Evolutionary conservation across 2,888 invertebrate genomes (phyloP).

Genomic region (Lepeophtheirus nordmannii): DNA sequence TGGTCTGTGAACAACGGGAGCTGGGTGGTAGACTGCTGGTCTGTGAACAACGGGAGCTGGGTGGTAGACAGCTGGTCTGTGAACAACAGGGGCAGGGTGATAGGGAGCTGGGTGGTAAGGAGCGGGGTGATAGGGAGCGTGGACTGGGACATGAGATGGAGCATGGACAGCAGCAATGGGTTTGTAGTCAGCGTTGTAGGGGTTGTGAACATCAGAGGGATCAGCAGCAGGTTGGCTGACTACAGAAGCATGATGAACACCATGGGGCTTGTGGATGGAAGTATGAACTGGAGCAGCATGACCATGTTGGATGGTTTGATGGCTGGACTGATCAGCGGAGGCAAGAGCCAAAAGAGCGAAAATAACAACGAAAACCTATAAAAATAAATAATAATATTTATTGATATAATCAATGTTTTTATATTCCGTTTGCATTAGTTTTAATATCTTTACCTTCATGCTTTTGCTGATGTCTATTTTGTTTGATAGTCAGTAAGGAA

Average conservation of each 20-base stretch:
- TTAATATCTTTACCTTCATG: too few species aligned
- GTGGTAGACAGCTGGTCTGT: not conserved
- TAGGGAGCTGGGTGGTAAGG: not conserved
- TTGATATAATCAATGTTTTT: too few species aligned
- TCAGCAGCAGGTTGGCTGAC: conserved; percentile 14
- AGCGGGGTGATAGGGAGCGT: not conserved
- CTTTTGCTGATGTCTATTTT: too few species aligned
- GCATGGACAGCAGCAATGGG: conserved; percentile 6
- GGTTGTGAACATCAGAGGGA: conserved; percentile 15
- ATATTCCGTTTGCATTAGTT: too few species aligned
- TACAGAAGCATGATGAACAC: conserved; percentile 8
- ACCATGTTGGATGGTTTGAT: conserved; percentile 16
- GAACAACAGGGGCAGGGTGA: conserved; percentile 4
- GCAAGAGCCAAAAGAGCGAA: conserved; percentile 13
- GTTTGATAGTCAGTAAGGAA: too few species aligned
- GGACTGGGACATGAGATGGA: not conserved
- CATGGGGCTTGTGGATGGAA: conserved; percentile 17
- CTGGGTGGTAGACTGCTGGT: not conserved
- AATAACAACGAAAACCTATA: conserved; percentile 10
- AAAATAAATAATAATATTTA: too few species aligned
- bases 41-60: conserved; percentile 11
- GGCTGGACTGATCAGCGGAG: conserved; percentile 18
- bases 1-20: conserved; percentile 11
- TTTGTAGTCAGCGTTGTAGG: conserved; percentile 13
- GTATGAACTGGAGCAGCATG: conserved; percentile 14